phyloP scores from a whole-genome alignment of 2,888 invertebrate species.

The Monochamus alternatus region DNA sequence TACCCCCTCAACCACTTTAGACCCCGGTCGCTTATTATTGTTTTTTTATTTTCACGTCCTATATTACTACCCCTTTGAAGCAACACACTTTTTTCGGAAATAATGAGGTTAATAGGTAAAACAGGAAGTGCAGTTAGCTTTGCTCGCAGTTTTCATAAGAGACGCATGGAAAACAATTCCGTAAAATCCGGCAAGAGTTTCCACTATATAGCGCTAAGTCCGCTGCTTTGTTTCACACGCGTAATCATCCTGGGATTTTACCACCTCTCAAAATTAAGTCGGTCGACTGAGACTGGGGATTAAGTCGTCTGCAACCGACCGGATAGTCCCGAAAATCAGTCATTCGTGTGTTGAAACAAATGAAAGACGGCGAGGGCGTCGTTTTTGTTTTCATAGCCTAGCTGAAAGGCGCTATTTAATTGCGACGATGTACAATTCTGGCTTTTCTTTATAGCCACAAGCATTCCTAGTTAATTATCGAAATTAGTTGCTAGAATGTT shows the following conservation, averaged over 20 bases:
- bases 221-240: constrained; percentile 12
- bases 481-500: no score
- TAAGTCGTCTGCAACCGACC: constrained; percentile 24
- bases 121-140: no score
- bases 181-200: not conserved
- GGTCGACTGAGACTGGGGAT: constrained; percentile 23
- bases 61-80: no score
- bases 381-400: constrained; percentile 20
- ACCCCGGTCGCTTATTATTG: no score
- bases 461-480: no score
- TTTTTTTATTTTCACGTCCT: no score
- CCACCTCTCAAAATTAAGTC: constrained; percentile 31
- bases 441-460: no score
- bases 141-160: no score
- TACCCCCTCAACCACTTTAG: no score
- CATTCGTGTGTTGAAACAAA: constrained; percentile 31
- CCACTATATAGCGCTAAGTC: not conserved
- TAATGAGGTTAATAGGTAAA: no score
- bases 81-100: no score
- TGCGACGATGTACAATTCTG: not conserved
- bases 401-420: constrained; percentile 13
- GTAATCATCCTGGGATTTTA: constrained; percentile 21
- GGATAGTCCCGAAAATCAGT: constrained; percentile 27
- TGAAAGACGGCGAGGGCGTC: constrained; percentile 18
- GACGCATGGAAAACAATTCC: not conserved